These are phyloP conservation scores for Drosophila ironensis DNA, from an alignment of 1,140 invertebrate genomes.

Conservation along the genomic window DNA sequence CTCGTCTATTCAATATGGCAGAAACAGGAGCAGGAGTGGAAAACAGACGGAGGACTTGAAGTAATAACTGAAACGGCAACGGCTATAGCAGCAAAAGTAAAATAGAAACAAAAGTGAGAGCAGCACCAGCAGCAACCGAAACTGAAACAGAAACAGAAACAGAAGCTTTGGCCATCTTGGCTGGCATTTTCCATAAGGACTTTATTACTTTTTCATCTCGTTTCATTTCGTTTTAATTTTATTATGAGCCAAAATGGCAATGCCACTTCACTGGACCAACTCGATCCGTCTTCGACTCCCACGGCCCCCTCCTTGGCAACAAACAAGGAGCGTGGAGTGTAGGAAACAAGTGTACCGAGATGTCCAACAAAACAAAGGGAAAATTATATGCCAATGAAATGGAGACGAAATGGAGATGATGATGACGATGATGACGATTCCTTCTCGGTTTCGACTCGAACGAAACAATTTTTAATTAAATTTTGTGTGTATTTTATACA, in stretches of 20 bases:
- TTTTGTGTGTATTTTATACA: constrained; percentile 78
- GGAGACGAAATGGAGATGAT: too few species aligned
- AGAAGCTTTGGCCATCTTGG: constrained; percentile 51
- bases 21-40: constrained; percentile 10
- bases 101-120: neutral
- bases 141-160: constrained; percentile 3
- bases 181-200: constrained; percentile 76
- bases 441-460: constrained; percentile 14
- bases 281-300: neutral
- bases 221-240: constrained; percentile 80
- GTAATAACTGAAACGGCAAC: neutral
- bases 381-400: constrained; percentile 33
- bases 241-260: constrained; percentile 76
- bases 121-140: constrained; percentile 2
- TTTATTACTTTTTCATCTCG: constrained; percentile 81
- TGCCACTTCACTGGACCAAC: constrained; percentile 58
- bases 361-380: constrained; percentile 42
- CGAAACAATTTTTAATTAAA: constrained; percentile 80
- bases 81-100: too few species aligned
- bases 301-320: constrained; percentile 2
- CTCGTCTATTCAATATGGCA: constrained; percentile 45
- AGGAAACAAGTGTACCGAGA: constrained; percentile 33
- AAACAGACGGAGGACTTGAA: constrained; percentile 15
- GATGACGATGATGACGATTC: constrained; percentile 17
- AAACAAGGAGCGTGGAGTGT: neutral